These are phyloP conservation scores for Reticulitermes speratus DNA, from an alignment of 1,140 invertebrate species.

Conservation along the genomic window DNA sequence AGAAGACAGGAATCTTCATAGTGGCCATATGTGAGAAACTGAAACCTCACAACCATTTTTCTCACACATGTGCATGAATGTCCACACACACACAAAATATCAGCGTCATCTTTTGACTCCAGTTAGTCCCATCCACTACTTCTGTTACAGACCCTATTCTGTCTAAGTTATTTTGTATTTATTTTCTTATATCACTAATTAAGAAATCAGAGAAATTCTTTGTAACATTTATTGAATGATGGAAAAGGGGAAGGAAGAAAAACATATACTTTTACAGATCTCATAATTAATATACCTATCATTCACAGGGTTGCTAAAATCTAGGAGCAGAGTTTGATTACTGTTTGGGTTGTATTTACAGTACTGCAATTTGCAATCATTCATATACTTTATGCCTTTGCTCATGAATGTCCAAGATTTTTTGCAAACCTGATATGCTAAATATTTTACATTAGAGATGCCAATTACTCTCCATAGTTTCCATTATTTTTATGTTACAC, in stretches of 20 bases:
- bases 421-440: constrained; percentile 12
- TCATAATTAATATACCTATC: background rate
- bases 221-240: constrained; percentile 7
- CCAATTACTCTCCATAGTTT: background rate
- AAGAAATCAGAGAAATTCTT: background rate
- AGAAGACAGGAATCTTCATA: too few relatives aligned
- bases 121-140: background rate
- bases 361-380: background rate
- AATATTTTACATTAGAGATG: constrained; percentile 17
- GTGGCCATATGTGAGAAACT: too few relatives aligned
- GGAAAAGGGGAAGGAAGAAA: constrained; percentile 10
- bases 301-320: constrained; percentile 9
- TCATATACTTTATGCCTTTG: background rate
- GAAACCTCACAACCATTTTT: too few relatives aligned
- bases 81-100: too few relatives aligned
- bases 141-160: background rate
- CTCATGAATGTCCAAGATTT: background rate
- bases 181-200: background rate
- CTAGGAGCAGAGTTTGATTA: background rate
- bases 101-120: background rate
- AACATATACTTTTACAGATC: constrained; percentile 13
- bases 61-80: too few relatives aligned
- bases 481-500: background rate
- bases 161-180: background rate
- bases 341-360: background rate